Percentiles rank a stretch among this genome's conserved stretches.
Conservation (phyloP, 2,113 vertebrate genomes). For the Heterocephalus glaber region DNA sequence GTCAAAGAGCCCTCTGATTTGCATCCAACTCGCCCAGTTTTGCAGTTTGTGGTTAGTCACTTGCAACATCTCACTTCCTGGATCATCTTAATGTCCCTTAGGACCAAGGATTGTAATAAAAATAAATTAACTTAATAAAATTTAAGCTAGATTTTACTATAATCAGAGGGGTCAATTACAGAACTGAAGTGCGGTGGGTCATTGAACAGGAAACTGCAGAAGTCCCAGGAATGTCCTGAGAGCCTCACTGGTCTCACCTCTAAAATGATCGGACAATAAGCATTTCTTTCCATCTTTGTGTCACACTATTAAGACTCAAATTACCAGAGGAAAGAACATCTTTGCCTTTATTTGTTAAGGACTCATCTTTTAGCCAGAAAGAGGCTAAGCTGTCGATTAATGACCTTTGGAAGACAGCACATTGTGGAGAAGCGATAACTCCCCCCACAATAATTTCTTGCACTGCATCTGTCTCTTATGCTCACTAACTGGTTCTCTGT, state of each 20-base stretch:
- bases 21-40: not conserved
- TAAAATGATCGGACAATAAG: not conserved
- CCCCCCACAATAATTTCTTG: not conserved
- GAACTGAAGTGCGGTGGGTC: not conserved
- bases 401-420: not conserved
- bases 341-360: not conserved
- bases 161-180: not conserved
- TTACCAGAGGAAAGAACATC: not conserved
- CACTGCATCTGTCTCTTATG: not conserved
- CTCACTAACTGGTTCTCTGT: not conserved
- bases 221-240: not conserved
- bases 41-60: not conserved
- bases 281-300: not conserved
- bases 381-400: not conserved
- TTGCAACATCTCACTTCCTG: constrained; percentile 22
- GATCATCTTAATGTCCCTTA: not conserved
- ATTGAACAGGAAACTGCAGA: not conserved
- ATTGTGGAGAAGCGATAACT: not conserved
- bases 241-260: not conserved
- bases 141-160: not conserved
- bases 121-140: not conserved
- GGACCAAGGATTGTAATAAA: not conserved
- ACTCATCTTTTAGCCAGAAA: not conserved
- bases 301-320: not conserved
- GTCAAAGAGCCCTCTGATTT: not conserved